Percentiles rank a stretch among this genome's conserved stretches.
Conservation (phyloP, 1,140 invertebrate species). For the Papilio aristodemus region DNA sequence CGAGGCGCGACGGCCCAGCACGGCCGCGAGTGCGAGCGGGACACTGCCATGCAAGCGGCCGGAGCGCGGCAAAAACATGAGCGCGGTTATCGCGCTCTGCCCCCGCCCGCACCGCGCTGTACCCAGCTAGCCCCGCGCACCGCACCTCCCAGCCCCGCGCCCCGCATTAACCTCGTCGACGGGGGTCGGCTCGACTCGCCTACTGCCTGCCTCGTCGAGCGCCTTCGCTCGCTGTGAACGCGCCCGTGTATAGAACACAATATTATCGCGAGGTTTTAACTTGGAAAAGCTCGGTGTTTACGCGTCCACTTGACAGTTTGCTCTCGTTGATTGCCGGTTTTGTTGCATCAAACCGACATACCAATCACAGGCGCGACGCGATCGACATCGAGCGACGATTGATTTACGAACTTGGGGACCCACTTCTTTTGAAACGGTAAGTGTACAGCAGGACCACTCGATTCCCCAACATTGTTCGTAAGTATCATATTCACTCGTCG, state of each 20-base stretch:
- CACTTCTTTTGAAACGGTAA: slow-evolving; percentile 63
- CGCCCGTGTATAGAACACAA: slow-evolving; percentile 45
- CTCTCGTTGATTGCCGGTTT: slow-evolving; percentile 49
- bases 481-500: slow-evolving; percentile 24
- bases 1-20: slow-evolving; percentile 71
- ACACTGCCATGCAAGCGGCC: slow-evolving; percentile 65
- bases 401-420: slow-evolving; percentile 56
- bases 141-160: slow-evolving; percentile 59
- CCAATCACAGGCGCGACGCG: slow-evolving; percentile 45
- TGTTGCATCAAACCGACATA: slow-evolving; percentile 50
- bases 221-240: slow-evolving; percentile 45
- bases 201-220: slow-evolving; percentile 49
- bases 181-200: slow-evolving; percentile 66
- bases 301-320: slow-evolving; percentile 52
- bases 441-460: slow-evolving; percentile 43
- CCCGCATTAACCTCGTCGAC: slow-evolving; percentile 66
- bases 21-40: slow-evolving; percentile 63
- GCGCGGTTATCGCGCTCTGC: slow-evolving; percentile 68
- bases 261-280: slow-evolving; percentile 56
- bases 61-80: slow-evolving; percentile 75
- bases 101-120: slow-evolving; percentile 42
- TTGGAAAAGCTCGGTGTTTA: slow-evolving; percentile 58
- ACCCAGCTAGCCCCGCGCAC: slow-evolving; percentile 41
- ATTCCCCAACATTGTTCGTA: slow-evolving; percentile 30
- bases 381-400: slow-evolving; percentile 56